Conservation (phyloP, 1,140 invertebrate genomes). For the Drosophila kanapiae region DNA sequence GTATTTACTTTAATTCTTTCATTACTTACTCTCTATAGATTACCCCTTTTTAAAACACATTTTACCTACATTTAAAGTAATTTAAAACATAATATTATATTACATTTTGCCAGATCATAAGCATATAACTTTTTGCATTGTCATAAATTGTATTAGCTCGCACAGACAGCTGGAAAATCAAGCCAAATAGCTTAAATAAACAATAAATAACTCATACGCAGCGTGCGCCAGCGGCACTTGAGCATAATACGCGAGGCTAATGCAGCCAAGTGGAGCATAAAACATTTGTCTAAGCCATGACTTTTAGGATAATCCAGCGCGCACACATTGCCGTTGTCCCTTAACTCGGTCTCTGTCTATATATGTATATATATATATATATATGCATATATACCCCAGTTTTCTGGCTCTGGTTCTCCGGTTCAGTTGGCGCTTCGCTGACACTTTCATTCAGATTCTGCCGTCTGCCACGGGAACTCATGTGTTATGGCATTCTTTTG, state of each 20-base stretch:
- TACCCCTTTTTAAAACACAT: too few species aligned
- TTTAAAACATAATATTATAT: not conserved
- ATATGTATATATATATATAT: not conserved
- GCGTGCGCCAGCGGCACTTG: constrained; percentile 53
- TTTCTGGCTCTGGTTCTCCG: constrained; percentile 4
- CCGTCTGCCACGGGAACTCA: constrained; percentile 18
- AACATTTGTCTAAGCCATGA: constrained; percentile 72
- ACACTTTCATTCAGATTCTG: constrained; percentile 58
- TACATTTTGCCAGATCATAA: not conserved
- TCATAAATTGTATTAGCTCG: constrained; percentile 56
- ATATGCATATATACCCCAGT: constrained; percentile 23
- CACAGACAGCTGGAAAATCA: constrained; percentile 46
- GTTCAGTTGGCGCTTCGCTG: constrained; percentile 38
- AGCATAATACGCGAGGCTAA: constrained; percentile 53
- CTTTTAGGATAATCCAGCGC: constrained; percentile 54
- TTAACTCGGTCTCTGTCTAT: not conserved
- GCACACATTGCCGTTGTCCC: constrained; percentile 25
- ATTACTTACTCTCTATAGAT: too few species aligned
- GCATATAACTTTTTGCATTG: constrained; percentile 9
- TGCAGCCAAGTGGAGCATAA: constrained; percentile 65
- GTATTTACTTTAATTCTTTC: too few species aligned
- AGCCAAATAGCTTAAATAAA: constrained; percentile 49
- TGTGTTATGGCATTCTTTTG: constrained; percentile 51
- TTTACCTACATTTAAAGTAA: not conserved
- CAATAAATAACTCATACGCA: constrained; percentile 77